Evolutionary conservation across 2,888 invertebrate genomes (phyloP), one percentile per base, ranked within the genome.

Genomic region (Heliconius erato): DNA sequence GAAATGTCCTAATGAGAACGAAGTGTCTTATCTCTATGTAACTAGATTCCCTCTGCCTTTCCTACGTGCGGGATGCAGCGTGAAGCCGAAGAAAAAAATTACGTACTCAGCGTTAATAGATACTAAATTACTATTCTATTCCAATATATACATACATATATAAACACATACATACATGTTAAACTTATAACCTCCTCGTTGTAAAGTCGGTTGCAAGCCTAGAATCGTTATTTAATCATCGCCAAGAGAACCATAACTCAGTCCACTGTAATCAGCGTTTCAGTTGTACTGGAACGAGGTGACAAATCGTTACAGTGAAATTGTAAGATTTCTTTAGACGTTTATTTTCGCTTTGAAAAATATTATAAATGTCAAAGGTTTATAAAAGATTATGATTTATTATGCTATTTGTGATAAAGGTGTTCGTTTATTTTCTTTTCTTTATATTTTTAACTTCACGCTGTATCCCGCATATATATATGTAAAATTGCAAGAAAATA

Each of bases 301-400:
- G 76, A 76, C 76, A 76, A 76, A 76, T 76, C 76, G 76, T 76
- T 76, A 76, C 7, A 63, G 35, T 76, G 63, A 63, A 76, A 76
- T 63, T 26, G 63, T 76, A 35, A 40, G 76, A 76, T 76, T 76
- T 9, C 76, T 26, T 63, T 26, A 63, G n/a, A 63, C 35, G 35
- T 76, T 76, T 76, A 76, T 76, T 76, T 63, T 63, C n/a, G 63
- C 26, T 49, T 26, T 67, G 32, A 44, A 72, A 44, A 26, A 26
- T 44, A 72, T 26, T 72, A 72, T 44, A 72, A 44, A 72, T 44
- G 71, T 67, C 26, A 67, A n/a, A 67, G 26, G 67, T n/a, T 67
- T 67, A n/a, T 69, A 71, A 26, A 26, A 71, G 19, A 72, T 72
- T 28, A 72, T 72, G 72, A 72, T 72, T 72, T 26, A 72, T 40